Conservation (phyloP, 1,140 invertebrate genomes). For the Nasonia vitripennis region DNA sequence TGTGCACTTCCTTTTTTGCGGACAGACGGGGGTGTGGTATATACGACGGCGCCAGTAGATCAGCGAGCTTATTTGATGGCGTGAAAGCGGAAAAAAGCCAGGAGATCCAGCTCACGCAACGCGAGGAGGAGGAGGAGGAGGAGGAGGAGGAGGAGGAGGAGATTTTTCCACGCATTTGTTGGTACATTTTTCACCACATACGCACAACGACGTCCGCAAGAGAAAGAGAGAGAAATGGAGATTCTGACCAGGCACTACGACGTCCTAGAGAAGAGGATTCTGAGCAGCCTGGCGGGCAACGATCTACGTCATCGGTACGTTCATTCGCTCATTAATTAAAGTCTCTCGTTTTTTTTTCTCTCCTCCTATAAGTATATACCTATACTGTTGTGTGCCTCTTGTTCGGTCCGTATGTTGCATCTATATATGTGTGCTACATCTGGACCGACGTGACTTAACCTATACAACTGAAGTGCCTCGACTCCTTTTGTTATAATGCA, state of each 20-base stretch:
- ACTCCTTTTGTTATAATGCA: constrained; percentile 29
- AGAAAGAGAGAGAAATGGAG: constrained; percentile 48
- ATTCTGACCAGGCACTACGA: constrained; percentile 48
- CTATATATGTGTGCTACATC: neutral
- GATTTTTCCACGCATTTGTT: constrained; percentile 4
- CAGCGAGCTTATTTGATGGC: constrained; percentile 18
- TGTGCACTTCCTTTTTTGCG: neutral
- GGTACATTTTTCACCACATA: constrained; percentile 29
- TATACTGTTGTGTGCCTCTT: neutral
- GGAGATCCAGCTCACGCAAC: neutral
- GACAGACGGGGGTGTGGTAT: constrained; percentile 14
- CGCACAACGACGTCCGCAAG: constrained; percentile 16
- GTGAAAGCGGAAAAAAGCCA: constrained; percentile 51
- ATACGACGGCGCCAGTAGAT: neutral
- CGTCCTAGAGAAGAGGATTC: constrained; percentile 49
- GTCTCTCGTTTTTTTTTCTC: neutral
- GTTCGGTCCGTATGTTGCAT: neutral
- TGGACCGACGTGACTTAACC: constrained; percentile 51
- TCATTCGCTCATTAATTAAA: constrained; percentile 13
- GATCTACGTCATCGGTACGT: constrained; percentile 55
- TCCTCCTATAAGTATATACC: too few relatives aligned
- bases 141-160: neutral
- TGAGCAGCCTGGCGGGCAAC: constrained; percentile 46
- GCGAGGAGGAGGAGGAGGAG: neutral
- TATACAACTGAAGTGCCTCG: neutral